Conservation (phyloP, 2,797 vertebrate species). For the Monodelphis domestica region DNA sequence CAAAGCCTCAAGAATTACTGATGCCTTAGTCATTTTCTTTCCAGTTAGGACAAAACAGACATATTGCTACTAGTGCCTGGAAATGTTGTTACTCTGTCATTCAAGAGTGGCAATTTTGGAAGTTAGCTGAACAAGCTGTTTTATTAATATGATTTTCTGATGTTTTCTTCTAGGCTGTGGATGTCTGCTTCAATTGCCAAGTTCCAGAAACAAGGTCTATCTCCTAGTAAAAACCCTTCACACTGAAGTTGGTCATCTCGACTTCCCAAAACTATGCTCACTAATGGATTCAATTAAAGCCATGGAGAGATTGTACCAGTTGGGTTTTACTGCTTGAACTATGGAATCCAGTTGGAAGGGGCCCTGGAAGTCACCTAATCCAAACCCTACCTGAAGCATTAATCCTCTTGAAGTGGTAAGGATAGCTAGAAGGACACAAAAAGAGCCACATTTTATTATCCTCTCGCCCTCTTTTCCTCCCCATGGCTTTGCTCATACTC, state of each 20-base stretch:
- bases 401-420: background rate
- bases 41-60: background rate
- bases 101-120: background rate
- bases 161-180: background rate
- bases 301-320: background rate
- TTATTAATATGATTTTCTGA: background rate
- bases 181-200: background rate
- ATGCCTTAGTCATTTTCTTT: background rate
- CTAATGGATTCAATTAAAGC: too few relatives aligned
- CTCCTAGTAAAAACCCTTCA: background rate
- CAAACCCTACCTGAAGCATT: background rate
- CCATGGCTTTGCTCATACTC: slow-evolving; percentile 73
- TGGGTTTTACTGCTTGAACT: too few relatives aligned
- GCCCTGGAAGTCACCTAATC: background rate
- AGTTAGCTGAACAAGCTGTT: background rate
- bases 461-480: rapidly evolving
- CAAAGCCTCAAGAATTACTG: background rate
- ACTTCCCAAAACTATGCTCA: background rate
- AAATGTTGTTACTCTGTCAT: background rate
- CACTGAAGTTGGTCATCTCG: background rate
- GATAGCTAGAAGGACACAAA: background rate
- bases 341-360: too few relatives aligned
- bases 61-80: background rate
- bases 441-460: rapidly evolving
- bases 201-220: background rate